Evolutionary conservation across 2,888 invertebrate genomes (phyloP), one percentile per base, ranked within the genome.

Genomic region (Mantis religiosa): DNA sequence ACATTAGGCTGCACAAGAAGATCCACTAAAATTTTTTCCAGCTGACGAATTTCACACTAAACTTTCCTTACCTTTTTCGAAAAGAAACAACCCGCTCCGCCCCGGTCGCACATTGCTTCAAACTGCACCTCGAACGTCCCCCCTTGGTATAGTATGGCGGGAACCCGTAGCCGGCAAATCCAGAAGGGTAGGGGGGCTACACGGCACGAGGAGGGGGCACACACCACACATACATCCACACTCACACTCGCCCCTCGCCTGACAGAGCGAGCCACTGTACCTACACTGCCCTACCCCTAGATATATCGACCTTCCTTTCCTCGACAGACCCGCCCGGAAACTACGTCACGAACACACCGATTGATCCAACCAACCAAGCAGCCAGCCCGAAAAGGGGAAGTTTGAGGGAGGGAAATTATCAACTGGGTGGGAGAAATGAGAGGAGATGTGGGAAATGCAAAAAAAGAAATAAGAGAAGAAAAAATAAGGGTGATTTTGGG

Each of bases 51-150:
- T 27, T 30, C 82, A 82, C 87, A 87, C 87, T 82, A 28, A 87
- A n/a, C 47, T 30, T 30, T 20, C 82, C 89, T 94, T 94, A 95
- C 95, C 95, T 95, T 95, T 93, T 94, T 94, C 91, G 94, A 94
- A 93, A 95, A 96, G 94, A 96, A 96, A 94, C 96, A 96, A 93
- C 96, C 96, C 92, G 95, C 95, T 93, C 95, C 91, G 88, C 95
- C 95, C 94, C 95, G 95, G 94, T 96, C 96, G 93, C 96, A 96
- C 96, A 96, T 96, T 87, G 90, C 91, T 71, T 90, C 91, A 87
- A 84, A 88, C 83, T 84, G 82, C 82, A 86, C 87, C 87, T 30
- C 20, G 54, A 87, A 87, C 54, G 30, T 54, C 84, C 87, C 84
- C 89, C 88, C 83, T 85, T 82, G 85, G 84, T 88, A 84, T 86